Evolutionary conservation across 1,140 invertebrate species (phyloP).

Genomic region (Alviniconcha marisindica): DNA sequence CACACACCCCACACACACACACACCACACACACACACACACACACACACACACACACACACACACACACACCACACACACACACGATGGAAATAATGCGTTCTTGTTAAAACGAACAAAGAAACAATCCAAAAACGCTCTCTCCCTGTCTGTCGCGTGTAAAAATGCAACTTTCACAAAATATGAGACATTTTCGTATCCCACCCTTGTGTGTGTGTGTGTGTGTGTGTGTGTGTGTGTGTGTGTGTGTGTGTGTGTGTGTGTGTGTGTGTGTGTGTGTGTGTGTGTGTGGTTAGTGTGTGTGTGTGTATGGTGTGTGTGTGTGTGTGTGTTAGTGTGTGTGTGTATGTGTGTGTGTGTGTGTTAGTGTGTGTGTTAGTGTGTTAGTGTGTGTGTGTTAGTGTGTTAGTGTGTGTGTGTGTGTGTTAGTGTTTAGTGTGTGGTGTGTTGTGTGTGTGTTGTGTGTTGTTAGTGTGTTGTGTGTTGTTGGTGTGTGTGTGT

Average conservation of each 20-base stretch:
- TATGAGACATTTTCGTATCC: not conserved
- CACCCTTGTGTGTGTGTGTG: not conserved
- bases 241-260: not conserved
- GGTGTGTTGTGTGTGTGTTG: too few species aligned
- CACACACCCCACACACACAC: not conserved
- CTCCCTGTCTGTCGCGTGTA: not conserved
- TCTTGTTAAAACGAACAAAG: too few species aligned
- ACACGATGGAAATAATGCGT: too few species aligned
- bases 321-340: too few species aligned
- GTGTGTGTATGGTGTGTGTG: too few species aligned
- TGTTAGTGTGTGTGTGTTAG: not conserved
- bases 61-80: too few species aligned
- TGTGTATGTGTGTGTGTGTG: not conserved
- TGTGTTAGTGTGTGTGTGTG: not conserved
- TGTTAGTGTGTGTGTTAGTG: not conserved
- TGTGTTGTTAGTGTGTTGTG: too few species aligned
- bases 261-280: not conserved
- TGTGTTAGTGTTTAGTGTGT: too few species aligned
- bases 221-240: not conserved
- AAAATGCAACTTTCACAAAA: not conserved
- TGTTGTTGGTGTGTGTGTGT: too few species aligned
- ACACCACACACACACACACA: not conserved
- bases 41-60: not conserved
- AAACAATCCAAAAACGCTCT: too few species aligned
- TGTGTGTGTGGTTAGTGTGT: not conserved